Evolutionary conservation across 2,797 vertebrate species (phyloP), one percentile per base, ranked within the genome.

Genomic region (Huso huso): DNA sequence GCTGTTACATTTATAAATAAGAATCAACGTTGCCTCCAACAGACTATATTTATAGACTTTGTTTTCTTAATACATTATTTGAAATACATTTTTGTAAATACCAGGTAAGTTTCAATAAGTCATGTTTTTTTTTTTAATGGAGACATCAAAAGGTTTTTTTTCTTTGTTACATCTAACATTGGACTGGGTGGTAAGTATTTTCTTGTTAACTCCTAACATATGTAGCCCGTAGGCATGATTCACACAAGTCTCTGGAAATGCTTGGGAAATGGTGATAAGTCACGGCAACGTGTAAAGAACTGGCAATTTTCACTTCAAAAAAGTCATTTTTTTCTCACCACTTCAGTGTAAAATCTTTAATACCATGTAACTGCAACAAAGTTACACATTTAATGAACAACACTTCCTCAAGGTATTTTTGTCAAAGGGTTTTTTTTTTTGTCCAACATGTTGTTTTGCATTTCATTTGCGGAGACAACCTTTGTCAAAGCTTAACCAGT

Each of bases 361-460:
- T 73, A 75, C 7, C 1, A 68, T 73, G 75, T 71, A 79, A 62
- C 69, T 85, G 83, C 67, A 76, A 87, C 78, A 83, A 83, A 83
- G 82, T 89, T 86, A 83, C 91, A 93, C 88, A 72, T 94, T 89
- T 93, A 93, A 94, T 93, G 87, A 94, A 88, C 83, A 78, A 84
- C 74, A 84, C 73, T 78, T 86, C 80, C 81, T 74, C 23, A 71
- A 86, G 78, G 75, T 71, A 77, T 74, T 69, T 77, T 78, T 75
- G 70, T 71, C 62, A 48, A 58, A 61, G 62, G 69, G 60, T 68
- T 74, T 72, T 68, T 66, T 77, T 74, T 68, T 50, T 70, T 59
- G 52, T 37, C 63, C 73, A 68, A 73, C n/a, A 49, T 75, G 75
- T 77, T 80, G 75, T 76, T 80, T 72, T 74, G 78, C 70, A 73